Percentiles rank a stretch among this genome's conserved stretches.
Evolutionary conservation across 2,888 invertebrate genomes (phyloP).

Genomic region (Amphipoea lucens): DNA sequence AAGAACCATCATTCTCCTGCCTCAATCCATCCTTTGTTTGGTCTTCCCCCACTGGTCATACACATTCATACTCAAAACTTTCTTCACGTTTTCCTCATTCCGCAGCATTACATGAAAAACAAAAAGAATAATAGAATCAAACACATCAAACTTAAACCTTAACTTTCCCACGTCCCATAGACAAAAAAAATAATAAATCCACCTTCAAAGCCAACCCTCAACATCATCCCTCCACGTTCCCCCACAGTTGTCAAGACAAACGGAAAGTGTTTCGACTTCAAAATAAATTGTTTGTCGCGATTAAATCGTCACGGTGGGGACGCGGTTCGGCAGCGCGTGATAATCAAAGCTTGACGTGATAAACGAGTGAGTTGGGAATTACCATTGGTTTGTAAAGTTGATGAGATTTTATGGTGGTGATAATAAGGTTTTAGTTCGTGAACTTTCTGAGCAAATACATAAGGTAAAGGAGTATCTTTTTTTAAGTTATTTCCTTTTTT

Average conservation of each 20-base stretch:
- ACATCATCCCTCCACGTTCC: neutral
- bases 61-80: no score
- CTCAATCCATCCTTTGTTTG: no score
- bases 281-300: conserved; percentile 62
- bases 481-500: no score
- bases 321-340: conserved; percentile 48
- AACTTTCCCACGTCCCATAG: neutral
- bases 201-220: neutral
- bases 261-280: conserved; percentile 39
- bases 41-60: no score
- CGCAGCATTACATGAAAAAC: neutral
- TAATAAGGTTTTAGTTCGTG: neutral
- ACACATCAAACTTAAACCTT: neutral
- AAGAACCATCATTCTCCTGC: no score
- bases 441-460: no score
- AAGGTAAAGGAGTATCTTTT: no score
- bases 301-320: conserved; percentile 55
- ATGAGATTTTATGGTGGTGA: neutral
- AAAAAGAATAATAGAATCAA: neutral
- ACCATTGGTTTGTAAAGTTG: conserved; percentile 22
- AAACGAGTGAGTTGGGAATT: conserved; percentile 39
- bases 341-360: conserved; percentile 60
- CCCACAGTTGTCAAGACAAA: conserved; percentile 46
- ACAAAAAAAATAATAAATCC: conserved; percentile 5
- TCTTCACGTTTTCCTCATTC: no score